Evolutionary conservation across 2,888 invertebrate genomes (phyloP), one percentile per base, ranked within the genome.

Genomic region (Lagria hirta): DNA sequence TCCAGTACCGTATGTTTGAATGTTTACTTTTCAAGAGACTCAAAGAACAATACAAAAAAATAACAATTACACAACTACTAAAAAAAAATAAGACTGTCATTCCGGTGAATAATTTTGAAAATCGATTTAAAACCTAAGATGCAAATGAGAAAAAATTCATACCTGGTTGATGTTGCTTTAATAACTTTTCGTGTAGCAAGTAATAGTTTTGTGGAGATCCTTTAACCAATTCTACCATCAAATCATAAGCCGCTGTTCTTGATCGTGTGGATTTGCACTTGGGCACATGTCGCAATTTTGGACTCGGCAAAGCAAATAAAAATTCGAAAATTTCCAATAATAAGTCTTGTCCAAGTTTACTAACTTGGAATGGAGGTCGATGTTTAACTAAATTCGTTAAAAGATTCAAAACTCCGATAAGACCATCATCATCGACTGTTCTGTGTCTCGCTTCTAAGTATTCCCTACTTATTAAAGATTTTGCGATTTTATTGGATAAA

Each of bases 201-300:
- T 82, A 81, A 66, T 92, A 95, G 72, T 94, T 96, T 42, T 86
- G 86, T 0, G 89, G 84, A 4, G 88, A 85, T 11, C 86, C 86
- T 59, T 88, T 86, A 1, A 88, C 88, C 51, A 96, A 70, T 69
- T 95, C 95, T 3, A 94, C 88, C 2, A 96, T 72, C 1, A 96
- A 74, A 70, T 95, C 95, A 65, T 91, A 96, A 0, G 94, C 92
- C 1, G 93, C 89, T 0, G 92, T 88, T 30, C 96, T 79, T 0
- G 94, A 88, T 18, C 88, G 82, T 41, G 86, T 87, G 4, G 93
- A 90, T 70, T 96, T 96, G 72, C 95, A 96, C 70, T 94, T 94
- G 0, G 96, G 95, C 23, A 93, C 80, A 61, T 90, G 86, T 1
- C 92, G 81, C 55, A 87, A 81, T 27, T 84, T 81, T 0, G 93